phyloP scores from a whole-genome alignment of 1,140 invertebrate species.

The Cydia pomonella region DNA sequence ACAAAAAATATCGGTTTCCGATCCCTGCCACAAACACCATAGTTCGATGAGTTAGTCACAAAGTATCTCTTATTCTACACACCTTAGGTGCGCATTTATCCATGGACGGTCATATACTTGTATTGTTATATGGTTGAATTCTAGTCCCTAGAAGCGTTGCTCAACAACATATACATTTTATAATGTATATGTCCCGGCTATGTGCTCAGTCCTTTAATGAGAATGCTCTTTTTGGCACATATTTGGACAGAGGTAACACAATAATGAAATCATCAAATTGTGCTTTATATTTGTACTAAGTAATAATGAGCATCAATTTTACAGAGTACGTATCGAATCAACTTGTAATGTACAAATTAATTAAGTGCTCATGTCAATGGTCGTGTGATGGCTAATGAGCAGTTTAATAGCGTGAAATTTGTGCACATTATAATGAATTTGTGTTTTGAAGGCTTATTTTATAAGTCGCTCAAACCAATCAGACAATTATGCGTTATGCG shows the following conservation, averaged over 20 bases:
- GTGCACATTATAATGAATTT: neutral
- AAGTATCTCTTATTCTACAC: too few relatives aligned
- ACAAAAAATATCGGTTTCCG: too few relatives aligned
- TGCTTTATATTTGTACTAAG: slow-evolving; percentile 26
- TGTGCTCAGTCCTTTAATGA: neutral
- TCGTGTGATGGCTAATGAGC: neutral
- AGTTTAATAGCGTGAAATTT: neutral
- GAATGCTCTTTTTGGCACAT: slow-evolving; percentile 18
- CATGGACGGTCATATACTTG: too few relatives aligned
- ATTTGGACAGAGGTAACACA: slow-evolving; percentile 17
- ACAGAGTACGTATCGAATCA: slow-evolving; percentile 14
- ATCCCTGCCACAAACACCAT: too few relatives aligned
- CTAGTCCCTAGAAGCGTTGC: too few relatives aligned
- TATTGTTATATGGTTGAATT: too few relatives aligned
- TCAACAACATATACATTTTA: too few relatives aligned
- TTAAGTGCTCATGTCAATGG: neutral
- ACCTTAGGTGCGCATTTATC: too few relatives aligned
- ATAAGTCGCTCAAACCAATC: neutral
- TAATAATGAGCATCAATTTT: slow-evolving; percentile 10
- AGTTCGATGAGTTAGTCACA: too few relatives aligned
- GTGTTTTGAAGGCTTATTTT: neutral
- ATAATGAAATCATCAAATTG: slow-evolving; percentile 16
- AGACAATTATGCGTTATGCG: neutral
- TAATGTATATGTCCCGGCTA: neutral
- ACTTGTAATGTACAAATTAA: slow-evolving; percentile 3